Evolutionary conservation across 1,140 invertebrate species (phyloP), one percentile per base, ranked within the genome.

Genomic region (Drosophila kurseongensis): DNA sequence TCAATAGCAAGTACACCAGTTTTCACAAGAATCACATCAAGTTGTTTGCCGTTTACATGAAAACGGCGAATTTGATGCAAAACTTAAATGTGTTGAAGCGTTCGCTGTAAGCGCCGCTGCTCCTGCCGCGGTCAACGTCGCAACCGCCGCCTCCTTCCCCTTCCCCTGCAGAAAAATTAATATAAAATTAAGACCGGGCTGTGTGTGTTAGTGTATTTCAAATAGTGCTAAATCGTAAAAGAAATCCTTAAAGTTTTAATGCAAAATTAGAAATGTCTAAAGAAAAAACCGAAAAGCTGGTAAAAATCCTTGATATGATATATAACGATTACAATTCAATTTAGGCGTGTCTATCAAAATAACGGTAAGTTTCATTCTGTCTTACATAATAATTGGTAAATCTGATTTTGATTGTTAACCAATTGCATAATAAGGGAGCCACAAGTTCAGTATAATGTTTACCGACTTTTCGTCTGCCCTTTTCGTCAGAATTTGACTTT

Each of bases 41-140:
- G 75, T 60, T 92, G 59, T 92, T 91, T 92, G 91, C 91, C 91
- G 91, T 91, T 79, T 92, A 92, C 77, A 92, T 92, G 91, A 92
- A 92, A 92, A 92, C 91, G 73, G 91, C 91, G 88, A 92, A 80
- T 92, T 62, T 92, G 77, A 91, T 91, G 86, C 91, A 92, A 89
- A 92, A 88, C 75, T 88, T 84, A 18, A 90, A 91, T 55, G 90
- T 91, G 45, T 76, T 91, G 10, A 91, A 91, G 80, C 83, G 90
- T 59, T 91, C 90, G 60, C 90, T 91, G 50, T 91, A 91, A 91
- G 71, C 51, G 74, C 71, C 51, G 40, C 55, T 51, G 71, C 66
- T 36, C 58, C 59, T 58, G 45, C 51, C 51, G 45, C 41, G n/a
- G 58, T 14, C 55, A 56, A 55, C 66, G 66, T 61, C 73, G 51